Evolutionary conservation across 2,888 invertebrate species (phyloP), one percentile per base, ranked within the genome.

Genomic region (Merodon equestris): DNA sequence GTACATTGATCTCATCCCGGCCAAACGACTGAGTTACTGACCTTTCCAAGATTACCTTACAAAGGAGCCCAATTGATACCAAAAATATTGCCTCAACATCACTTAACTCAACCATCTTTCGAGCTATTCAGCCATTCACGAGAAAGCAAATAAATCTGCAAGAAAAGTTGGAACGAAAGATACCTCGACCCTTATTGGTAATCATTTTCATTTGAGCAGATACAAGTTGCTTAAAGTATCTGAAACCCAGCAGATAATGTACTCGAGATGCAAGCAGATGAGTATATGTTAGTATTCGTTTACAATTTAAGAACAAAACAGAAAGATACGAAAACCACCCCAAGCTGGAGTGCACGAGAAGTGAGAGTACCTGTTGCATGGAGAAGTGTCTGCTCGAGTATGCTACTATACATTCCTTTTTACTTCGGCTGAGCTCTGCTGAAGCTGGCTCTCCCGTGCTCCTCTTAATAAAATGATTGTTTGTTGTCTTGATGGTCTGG

Each of bases 181-280:
- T 18, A 48, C 17, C 67, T 77, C 57, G 19, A 77, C 67, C 72
- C 77, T 72, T 77, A 77, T 77, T 77, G 77, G 77, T 72, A 77
- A 77, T 77, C 77, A 77, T 68, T 72, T 77, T 77, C 77, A 77
- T 77, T 77, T 72, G 77, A 77, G 67, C 77, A 77, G 72, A 77
- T 57, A 77, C 47, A 72, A 77, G 77, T 77, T 72, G 67, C 67
- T 63, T 51, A 77, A 67, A 77, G 76, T 76, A 76, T 67, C 77
- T 51, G 15, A 13, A 66, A 67, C 53, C 50, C 66, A 77, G 57
- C 42, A 58, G 77, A 72, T 72, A 77, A 63, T 72, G 63, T 67
- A 77, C 77, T 77, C 58, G 57, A 72, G 72, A 72, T 77, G 72
- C 67, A 77, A n/a, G 40, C 40, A 40, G 2, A 40, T 27, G 27